Percentiles rank a stretch among this genome's conserved stretches.
phyloP scores from a whole-genome alignment of 2,797 vertebrate genomes.

The Orientallactaga sibirica region DNA sequence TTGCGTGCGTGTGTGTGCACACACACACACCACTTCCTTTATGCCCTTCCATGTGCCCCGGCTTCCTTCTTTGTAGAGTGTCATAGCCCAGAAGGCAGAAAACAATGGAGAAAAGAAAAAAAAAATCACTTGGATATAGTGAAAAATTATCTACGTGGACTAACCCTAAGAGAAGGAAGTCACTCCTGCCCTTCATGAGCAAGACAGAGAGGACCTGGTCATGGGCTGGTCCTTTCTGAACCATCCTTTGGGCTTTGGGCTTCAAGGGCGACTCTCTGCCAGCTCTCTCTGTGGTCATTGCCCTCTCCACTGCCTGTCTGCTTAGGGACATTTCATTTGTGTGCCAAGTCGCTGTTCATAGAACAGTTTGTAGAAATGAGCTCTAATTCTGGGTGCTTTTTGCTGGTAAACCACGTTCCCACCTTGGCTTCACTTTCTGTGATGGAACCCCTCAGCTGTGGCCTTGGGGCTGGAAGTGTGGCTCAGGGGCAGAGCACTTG shows the following conservation, averaged over 20 bases:
- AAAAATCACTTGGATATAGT: background rate
- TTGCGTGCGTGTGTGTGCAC: background rate
- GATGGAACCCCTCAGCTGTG: too few relatives aligned
- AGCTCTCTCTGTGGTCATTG: background rate
- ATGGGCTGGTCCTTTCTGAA: fast-evolving
- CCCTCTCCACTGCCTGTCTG: background rate
- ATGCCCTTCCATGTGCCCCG: background rate
- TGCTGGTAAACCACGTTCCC: background rate
- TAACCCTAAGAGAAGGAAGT: background rate
- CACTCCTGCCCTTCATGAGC: fast-evolving
- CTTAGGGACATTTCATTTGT: background rate
- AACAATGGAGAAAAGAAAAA: background rate
- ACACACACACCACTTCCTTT: too few relatives aligned
- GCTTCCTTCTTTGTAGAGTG: background rate
- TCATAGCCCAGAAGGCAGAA: background rate
- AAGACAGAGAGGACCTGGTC: fast-evolving
- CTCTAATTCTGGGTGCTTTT: too few relatives aligned
- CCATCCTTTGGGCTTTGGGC: background rate
- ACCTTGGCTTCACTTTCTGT: background rate
- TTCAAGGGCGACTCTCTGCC: too few relatives aligned
- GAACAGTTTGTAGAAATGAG: too few relatives aligned
- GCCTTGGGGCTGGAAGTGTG: background rate
- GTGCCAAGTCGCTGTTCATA: background rate
- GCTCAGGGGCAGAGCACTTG: background rate
- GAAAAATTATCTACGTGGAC: background rate